Conservation (phyloP, 2,113 vertebrate genomes). For the Bufo gargarizans region DNA sequence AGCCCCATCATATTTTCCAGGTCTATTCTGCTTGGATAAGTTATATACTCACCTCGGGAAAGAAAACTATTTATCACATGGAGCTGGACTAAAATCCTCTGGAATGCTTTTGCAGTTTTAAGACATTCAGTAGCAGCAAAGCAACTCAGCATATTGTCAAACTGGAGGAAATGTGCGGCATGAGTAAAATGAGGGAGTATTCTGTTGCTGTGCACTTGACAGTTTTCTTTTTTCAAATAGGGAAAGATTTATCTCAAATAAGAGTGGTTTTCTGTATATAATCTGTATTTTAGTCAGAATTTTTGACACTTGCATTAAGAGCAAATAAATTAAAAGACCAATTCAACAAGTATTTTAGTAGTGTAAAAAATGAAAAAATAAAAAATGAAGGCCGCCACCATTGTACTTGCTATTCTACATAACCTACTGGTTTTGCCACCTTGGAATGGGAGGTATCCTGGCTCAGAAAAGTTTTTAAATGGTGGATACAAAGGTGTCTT, state of each 20-base stretch:
- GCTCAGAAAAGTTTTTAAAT: not conserved
- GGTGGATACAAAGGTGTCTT: not conserved
- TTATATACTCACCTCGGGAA: not conserved
- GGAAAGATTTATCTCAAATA: not conserved
- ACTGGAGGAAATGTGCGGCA: not conserved
- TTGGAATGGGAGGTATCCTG: not conserved
- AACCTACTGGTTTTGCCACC: no score
- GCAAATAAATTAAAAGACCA: slow-evolving; percentile 12
- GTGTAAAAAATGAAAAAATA: not conserved
- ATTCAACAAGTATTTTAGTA: slow-evolving; percentile 13
- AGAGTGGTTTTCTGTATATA: not conserved
- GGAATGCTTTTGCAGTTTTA: slow-evolving; percentile 29
- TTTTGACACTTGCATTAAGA: slow-evolving; percentile 3
- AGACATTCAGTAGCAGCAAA: not conserved
- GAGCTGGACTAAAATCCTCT: slow-evolving; percentile 8
- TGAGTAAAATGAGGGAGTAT: not conserved
- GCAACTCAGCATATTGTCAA: not conserved
- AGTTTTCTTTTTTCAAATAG: not conserved
- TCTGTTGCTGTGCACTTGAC: not conserved
- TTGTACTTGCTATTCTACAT: not conserved
- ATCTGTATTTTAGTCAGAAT: not conserved
- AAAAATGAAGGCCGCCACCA: not conserved
- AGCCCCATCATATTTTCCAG: not conserved
- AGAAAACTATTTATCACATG: not conserved
- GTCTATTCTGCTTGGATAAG: not conserved